Percentiles rank a stretch among this genome's conserved stretches.
phyloP scores from a whole-genome alignment of 2,113 vertebrate species.

The Phoenicopterus ruber region DNA sequence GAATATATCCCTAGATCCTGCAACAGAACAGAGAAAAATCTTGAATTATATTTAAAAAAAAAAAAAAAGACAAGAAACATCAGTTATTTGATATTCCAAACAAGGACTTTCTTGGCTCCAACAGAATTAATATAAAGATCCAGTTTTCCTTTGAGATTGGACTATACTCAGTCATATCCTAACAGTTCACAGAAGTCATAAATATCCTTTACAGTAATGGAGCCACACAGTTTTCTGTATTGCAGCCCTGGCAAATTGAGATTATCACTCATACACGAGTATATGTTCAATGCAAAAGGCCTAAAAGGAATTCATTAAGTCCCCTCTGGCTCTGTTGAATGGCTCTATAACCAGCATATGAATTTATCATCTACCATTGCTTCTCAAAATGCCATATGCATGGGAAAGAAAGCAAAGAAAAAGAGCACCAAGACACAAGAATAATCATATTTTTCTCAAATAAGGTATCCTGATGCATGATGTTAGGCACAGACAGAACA shows the following conservation, averaged over 20 bases:
- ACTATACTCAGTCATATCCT: background rate
- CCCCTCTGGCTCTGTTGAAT: background rate
- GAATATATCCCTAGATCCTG: background rate
- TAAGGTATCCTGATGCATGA: background rate
- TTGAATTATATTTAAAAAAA: background rate
- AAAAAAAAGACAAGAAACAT: fast-evolving
- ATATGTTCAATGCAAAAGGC: background rate
- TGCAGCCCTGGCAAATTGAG: background rate
- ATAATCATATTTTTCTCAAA: background rate
- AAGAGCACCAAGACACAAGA: background rate
- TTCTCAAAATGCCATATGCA: background rate
- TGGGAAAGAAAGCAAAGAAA: background rate
- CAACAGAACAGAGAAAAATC: background rate
- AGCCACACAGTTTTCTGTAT: background rate
- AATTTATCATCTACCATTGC: background rate
- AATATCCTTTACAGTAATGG: background rate
- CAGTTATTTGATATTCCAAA: background rate
- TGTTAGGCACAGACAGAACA: background rate
- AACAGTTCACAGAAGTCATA: background rate
- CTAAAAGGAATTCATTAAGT: background rate
- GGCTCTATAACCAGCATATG: background rate
- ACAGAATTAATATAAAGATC: background rate
- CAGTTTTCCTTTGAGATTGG: background rate
- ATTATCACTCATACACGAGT: background rate
- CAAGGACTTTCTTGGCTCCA: background rate